phyloP scores from a whole-genome alignment of 2,888 invertebrate species.

The Folsomia candida region DNA sequence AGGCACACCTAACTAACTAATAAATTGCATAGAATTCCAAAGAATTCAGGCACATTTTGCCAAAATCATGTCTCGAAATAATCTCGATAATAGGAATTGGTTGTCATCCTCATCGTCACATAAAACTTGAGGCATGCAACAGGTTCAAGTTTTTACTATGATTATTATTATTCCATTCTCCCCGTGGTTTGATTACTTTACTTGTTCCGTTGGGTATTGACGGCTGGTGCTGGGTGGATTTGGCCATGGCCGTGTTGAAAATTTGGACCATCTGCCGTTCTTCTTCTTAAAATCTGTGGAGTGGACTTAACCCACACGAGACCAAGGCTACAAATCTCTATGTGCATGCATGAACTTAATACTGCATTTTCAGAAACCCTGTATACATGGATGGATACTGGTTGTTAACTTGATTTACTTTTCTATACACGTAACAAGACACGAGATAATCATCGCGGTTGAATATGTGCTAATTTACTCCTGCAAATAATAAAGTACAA shows the following conservation, averaged over 20 bases:
- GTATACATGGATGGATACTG: not conserved
- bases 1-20: slow-evolving; percentile 9
- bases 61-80: too few species aligned
- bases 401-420: not conserved
- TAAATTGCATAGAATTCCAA: not conserved
- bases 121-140: slow-evolving; percentile 36
- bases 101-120: too few species aligned
- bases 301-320: not conserved
- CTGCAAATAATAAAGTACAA: not conserved
- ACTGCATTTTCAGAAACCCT: not conserved
- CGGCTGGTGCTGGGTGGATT: not conserved
- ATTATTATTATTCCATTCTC: slow-evolving; percentile 3
- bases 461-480: slow-evolving; percentile 2
- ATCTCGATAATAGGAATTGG: too few species aligned
- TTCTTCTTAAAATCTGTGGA: not conserved
- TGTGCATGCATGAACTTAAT: too few species aligned
- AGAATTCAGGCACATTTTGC: too few species aligned
- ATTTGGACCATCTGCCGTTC: slow-evolving; percentile 3
- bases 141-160: slow-evolving; percentile 40
- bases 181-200: not conserved
- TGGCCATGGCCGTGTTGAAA: too few species aligned
- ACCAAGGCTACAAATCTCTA: not conserved
- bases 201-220: not conserved
- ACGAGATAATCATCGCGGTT: not conserved
- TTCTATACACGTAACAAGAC: not conserved